Base-by-base conservation (phyloP, 1,140 invertebrate species). In the Cotesia chilonis region DNA sequence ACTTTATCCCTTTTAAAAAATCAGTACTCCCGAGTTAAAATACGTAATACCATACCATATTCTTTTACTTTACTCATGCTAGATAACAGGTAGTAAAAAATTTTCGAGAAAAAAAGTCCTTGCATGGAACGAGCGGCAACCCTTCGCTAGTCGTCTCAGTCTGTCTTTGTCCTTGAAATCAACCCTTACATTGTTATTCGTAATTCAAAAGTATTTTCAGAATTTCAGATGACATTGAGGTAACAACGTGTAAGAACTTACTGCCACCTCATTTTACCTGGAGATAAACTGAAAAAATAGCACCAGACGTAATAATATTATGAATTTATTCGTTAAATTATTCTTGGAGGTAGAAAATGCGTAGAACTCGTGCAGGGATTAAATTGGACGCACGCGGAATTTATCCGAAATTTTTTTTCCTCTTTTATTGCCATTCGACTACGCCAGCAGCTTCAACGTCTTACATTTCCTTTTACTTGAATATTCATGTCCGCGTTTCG, bases 291-390 rank as follows among this genome's bases (percentile, higher is more conserved):
- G 61, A 61, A 20, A 47, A 65, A 65, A 41, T 14, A 52, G n/a
- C 66, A 7, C 9, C 4, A 47, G 7, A 37, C 36, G 36, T 55
- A 12, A 71, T 74, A 74, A 74, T 74, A 70, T 74, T 70, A 70
- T 60, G 63, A 74, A 74, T 74, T 74, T 74, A 74, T 74, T 74
- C 55, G n/a, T 67, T 74, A 67, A 71, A 74, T 71, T 74, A 74
- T 74, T 74, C 52, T 55, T 28, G 9, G 65, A 63, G 60, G 66
- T 61, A 47, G 14, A 61, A 57, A 17, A 20, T 65, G n/a, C 12
- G 38, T 4, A 35, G 35, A 52, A 28, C 70, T 63, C 59, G 60
- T 71, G 51, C 41, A 47, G 35, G 60, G 61, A 71, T 71, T 71
- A 71, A 71, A 71, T 71, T 71, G 61, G 70, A 67, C 20, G 70